Percentiles rank a stretch among this genome's conserved stretches.
These are phyloP conservation scores for Brevipalpus yothersi DNA, from an alignment of 1,140 invertebrate species.

Conservation along the genomic window DNA sequence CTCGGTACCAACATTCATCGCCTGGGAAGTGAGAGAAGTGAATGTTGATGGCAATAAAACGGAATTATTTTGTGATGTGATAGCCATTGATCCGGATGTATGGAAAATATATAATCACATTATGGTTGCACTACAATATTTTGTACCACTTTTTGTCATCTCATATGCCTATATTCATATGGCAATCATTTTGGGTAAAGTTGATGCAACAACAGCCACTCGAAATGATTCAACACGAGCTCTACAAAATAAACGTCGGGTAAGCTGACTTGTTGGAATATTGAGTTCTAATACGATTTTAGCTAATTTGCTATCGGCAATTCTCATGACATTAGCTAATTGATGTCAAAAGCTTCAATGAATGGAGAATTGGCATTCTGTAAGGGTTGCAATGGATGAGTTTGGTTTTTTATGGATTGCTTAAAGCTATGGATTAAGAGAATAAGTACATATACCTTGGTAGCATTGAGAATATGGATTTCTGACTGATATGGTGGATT, in stretches of 20 bases:
- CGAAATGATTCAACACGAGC: conserved; percentile 35
- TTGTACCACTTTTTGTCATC: conserved; percentile 45
- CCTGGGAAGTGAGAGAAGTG: conserved; percentile 1
- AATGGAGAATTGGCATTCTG: no score
- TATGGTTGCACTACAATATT: conserved; percentile 35
- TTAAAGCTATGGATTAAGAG: no score
- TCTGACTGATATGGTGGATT: no score
- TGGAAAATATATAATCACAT: conserved; percentile 26
- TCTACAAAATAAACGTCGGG: conserved; percentile 52
- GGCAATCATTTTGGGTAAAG: conserved; percentile 41
- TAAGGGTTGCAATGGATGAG: no score
- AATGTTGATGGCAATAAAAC: neutral
- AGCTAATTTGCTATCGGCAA: no score
- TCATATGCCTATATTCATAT: conserved; percentile 48
- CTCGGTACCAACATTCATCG: neutral
- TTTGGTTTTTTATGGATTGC: no score
- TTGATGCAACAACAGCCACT: conserved; percentile 41
- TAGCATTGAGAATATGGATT: no score
- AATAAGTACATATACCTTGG: no score
- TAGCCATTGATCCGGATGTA: conserved; percentile 24
- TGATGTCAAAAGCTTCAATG: no score
- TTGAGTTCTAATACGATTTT: no score
- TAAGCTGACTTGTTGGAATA: conserved; percentile 17
- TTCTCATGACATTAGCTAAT: no score
- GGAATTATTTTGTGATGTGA: conserved; percentile 31